phyloP scores from a whole-genome alignment of 1,140 invertebrate species.

The Drosophila pallidifrons region DNA sequence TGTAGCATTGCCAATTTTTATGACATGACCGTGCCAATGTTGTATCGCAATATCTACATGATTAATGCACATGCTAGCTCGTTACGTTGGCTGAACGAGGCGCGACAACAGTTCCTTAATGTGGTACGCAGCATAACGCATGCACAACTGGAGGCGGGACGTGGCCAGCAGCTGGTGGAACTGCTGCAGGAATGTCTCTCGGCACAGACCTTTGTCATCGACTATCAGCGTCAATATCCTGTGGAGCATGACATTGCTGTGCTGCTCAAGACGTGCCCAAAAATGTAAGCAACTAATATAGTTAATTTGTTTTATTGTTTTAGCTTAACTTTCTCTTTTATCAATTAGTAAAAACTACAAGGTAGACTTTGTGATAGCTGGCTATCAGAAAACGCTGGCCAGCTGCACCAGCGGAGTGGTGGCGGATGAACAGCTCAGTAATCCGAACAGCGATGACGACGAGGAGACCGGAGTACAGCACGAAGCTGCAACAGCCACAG shows the following conservation, averaged over 20 bases:
- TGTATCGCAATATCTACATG: slow-evolving; percentile 87
- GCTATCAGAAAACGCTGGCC: slow-evolving; percentile 66
- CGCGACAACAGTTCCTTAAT: slow-evolving; percentile 86
- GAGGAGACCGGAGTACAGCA: slow-evolving; percentile 37
- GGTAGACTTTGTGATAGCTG: slow-evolving; percentile 84
- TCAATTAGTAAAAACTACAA: slow-evolving; percentile 87
- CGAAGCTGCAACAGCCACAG: not conserved
- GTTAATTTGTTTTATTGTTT: slow-evolving; percentile 54
- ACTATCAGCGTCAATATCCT: slow-evolving; percentile 89
- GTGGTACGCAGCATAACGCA: slow-evolving; percentile 70
- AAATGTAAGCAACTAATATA: slow-evolving; percentile 87
- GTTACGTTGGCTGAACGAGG: slow-evolving; percentile 83
- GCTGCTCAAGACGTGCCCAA: slow-evolving; percentile 86
- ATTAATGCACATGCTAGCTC: slow-evolving; percentile 69
- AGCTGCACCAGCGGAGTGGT: slow-evolving; percentile 53
- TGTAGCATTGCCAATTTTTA: slow-evolving; percentile 88
- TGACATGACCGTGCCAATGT: slow-evolving; percentile 87
- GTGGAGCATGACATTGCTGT: slow-evolving; percentile 87
- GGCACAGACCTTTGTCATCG: slow-evolving; percentile 89
- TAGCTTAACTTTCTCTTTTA: not conserved
- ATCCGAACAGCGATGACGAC: slow-evolving; percentile 34
- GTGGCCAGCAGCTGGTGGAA: slow-evolving; percentile 86
- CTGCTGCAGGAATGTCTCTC: slow-evolving; percentile 88
- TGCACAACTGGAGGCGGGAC: slow-evolving; percentile 77
- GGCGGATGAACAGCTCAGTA: slow-evolving; percentile 50